Evolutionary conservation across 2,797 vertebrate species (phyloP).

Genomic region (Gymnoscopelus microlampas): DNA sequence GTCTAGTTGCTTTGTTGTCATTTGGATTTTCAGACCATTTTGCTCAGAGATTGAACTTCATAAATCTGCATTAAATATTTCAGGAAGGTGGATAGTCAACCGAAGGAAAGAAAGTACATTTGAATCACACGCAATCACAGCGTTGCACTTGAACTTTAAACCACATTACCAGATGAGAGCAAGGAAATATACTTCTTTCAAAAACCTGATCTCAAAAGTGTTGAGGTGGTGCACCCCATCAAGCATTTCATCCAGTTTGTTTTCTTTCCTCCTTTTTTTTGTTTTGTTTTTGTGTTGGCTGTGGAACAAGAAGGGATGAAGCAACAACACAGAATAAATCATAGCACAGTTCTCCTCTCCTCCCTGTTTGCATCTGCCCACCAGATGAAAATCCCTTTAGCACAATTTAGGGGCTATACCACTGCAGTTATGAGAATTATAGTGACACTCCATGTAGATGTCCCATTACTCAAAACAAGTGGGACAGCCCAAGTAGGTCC

Average conservation of each 20-base stretch:
- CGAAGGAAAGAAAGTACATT: no score
- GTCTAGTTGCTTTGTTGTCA: slow-evolving; percentile 36
- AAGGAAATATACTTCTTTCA: slow-evolving; percentile 17
- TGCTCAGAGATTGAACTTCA: slow-evolving; percentile 24
- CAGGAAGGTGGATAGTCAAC: no score
- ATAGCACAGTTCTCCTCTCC: slow-evolving; percentile 30
- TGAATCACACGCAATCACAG: no score
- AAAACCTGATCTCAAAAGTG: slow-evolving; percentile 13
- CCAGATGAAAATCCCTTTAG: slow-evolving; percentile 76
- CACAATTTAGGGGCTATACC: slow-evolving; percentile 71
- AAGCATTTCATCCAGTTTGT: slow-evolving; percentile 31
- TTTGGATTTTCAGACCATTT: slow-evolving; percentile 41
- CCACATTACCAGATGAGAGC: slow-evolving; percentile 27
- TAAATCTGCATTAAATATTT: slow-evolving; percentile 1
- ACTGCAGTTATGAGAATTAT: slow-evolving; percentile 75
- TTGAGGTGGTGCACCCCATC: slow-evolving; percentile 41
- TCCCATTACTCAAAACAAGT: slow-evolving; percentile 71
- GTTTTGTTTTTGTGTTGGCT: slow-evolving; percentile 47
- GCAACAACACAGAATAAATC: slow-evolving; percentile 57
- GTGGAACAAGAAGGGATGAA: slow-evolving; percentile 52
- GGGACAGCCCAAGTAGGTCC: slow-evolving; percentile 65
- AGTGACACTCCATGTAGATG: slow-evolving; percentile 67
- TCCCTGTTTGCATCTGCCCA: slow-evolving; percentile 51
- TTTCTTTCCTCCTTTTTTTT: neutral
- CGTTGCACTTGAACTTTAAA: slow-evolving; percentile 28